phyloP scores from a whole-genome alignment of 2,113 vertebrate genomes.

The Ammodytes dubius region DNA sequence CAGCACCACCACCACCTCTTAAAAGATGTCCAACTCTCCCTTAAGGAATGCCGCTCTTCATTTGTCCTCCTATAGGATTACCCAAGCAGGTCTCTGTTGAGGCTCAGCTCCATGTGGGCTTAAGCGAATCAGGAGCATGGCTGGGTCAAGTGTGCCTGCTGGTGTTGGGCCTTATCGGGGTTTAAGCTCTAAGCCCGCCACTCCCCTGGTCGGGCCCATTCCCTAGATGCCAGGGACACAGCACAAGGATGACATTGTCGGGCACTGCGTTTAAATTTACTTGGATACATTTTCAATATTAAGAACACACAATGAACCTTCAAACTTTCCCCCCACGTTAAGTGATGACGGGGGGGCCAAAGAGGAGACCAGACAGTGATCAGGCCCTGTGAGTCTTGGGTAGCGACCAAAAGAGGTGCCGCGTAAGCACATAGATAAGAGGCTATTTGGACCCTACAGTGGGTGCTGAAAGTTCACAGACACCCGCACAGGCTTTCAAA shows the following conservation, averaged over 20 bases:
- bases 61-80: slow-evolving; percentile 77
- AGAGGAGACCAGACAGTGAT: background rate
- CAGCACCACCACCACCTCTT: slow-evolving; percentile 12
- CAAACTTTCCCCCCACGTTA: background rate
- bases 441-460: slow-evolving; percentile 84
- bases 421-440: slow-evolving; percentile 87
- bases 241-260: slow-evolving; percentile 4
- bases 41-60: slow-evolving; percentile 72
- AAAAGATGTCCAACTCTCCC: slow-evolving; percentile 53
- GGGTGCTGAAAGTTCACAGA: slow-evolving; percentile 70
- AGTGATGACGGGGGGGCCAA: background rate
- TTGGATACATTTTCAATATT: background rate
- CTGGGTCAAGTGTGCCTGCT: slow-evolving; percentile 73
- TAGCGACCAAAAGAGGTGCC: slow-evolving; percentile 81
- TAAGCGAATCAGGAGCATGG: slow-evolving; percentile 67
- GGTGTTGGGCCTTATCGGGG: slow-evolving; percentile 69
- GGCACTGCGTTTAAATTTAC: background rate
- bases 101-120: slow-evolving; percentile 62
- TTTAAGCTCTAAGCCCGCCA: slow-evolving; percentile 66
- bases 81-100: slow-evolving; percentile 52
- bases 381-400: slow-evolving; percentile 72
- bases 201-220: slow-evolving; percentile 69
- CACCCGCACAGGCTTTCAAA: slow-evolving; percentile 39
- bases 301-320: background rate
- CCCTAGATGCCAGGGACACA: slow-evolving; percentile 67